Evolutionary conservation across 2,888 invertebrate genomes (phyloP), one percentile per base, ranked within the genome.

Genomic region (Watsonalla binaria): DNA sequence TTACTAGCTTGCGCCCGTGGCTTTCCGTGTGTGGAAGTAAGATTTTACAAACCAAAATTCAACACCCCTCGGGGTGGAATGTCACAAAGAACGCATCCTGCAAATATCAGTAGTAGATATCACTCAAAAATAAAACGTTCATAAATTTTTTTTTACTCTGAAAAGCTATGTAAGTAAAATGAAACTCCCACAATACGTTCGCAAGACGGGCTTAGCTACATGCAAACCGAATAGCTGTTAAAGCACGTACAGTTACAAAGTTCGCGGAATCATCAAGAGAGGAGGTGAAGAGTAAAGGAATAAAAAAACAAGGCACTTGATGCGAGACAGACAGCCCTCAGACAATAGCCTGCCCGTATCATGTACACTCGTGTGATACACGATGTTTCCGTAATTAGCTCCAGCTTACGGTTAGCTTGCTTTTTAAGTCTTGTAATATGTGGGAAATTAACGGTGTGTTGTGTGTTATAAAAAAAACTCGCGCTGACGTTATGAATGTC

Each of bases 311-410:
- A 70, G 72, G 66, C 78, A 78, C 85, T 86, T 82, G 82, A 83
- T 80, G 80, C 70, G 80, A 82, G 84, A 81, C 86, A 84, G 85
- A 82, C 83, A 76, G 72, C 74, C 68, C 86, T 86, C 78, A 85
- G 82, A 88, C 88, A 88, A 87, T 86, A 68, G 76, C 74, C 82
- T 82, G 75, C 82, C 79, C 74, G 78, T 83, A 82, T 82, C 79
- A 71, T 74, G 70, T 72, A 70, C 72, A 60, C 59, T 51, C 68
- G 68, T 69, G 68, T 70, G 65, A 70, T 78, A 75, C 72, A 76
- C 72, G 24, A 78, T 76, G 76, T 70, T 70, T 69, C 54, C 51
- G 76, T 80, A 78, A 81, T 81, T 82, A 82, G 76, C 68, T 54
- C 59, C 56, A 56, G 65, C 61, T 61, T 65, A 39, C 51, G 57